Base-by-base conservation (phyloP, 2,113 vertebrate species). In the Egretta garzetta region DNA sequence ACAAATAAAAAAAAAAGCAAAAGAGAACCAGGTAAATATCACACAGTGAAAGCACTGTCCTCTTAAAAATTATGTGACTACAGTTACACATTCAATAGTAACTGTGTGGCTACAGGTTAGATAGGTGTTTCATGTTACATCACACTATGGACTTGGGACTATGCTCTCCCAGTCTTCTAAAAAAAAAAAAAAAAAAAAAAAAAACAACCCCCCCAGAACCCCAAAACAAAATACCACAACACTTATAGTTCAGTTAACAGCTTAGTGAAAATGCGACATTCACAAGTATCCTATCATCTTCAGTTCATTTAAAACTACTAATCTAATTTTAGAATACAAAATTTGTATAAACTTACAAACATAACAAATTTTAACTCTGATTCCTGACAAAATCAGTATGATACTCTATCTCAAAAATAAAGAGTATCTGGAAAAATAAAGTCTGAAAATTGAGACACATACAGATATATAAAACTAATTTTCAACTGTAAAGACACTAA, bases 181-280 rank as follows among this genome's bases (percentile, higher is more conserved):
- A 52, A 27, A 20, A 60, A 76, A 67, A 52, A 21, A 62, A 30
- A 6, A 19, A 8, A 6, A 11, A 14, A 59, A 24, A 43, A 43
- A 27, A 73, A 60, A 16, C 8, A 14, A 70, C 1, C 4, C 7
- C 37, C 7, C 6, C 1, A 19, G 12, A 52, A 23, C 2, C 14
- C 5, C 10, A n/a, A 52, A 73, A 22, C 6, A 80, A 74, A 79
- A 74, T 12, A 53, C 12, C 27, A 58, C 37, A 77, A 30, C 30
- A 66, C 27, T 37, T 58, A 17, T 0, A 59, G 17, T 18, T 79
- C 73, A 76, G 70, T 4, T 70, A 56, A n/a, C 32, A 86, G 49
- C 20, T 67, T 30, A 60, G 28, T 74, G 32, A 80, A 96, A 45
- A 50, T 12, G 5, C 23, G 86, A 26, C 28, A 67, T 15, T 33